These are phyloP conservation scores for Lepidocyrtinus sp. DNA, from an alignment of 2,888 invertebrate species.

Conservation along the genomic window DNA sequence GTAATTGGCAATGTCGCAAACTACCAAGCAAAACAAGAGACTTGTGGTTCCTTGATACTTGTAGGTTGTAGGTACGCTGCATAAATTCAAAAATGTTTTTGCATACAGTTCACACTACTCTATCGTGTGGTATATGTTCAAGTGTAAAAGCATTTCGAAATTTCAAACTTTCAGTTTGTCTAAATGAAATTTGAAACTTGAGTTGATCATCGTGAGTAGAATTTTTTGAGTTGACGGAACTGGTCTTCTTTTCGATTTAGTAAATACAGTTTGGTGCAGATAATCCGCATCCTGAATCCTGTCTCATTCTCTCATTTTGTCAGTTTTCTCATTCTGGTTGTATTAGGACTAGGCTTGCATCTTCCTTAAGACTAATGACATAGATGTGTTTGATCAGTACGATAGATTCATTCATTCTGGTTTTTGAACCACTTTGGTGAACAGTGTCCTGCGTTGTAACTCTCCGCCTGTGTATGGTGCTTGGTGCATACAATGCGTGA, in stretches of 20 bases:
- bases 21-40: too few species aligned
- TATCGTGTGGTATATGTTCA: constrained; percentile 2
- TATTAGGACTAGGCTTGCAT: constrained; percentile 18
- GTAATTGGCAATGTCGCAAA: too few species aligned
- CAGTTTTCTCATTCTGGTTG: background rate
- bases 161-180: constrained; percentile 25
- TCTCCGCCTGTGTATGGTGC: too few species aligned
- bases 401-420: too few species aligned
- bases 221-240: constrained; percentile 56
- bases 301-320: constrained; percentile 25
- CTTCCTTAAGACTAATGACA: too few species aligned
- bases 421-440: constrained; percentile 35
- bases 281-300: constrained; percentile 59
- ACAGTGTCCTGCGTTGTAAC: too few species aligned
- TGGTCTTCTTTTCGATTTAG: too few species aligned
- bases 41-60: too few species aligned
- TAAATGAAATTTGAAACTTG: constrained; percentile 51
- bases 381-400: too few species aligned
- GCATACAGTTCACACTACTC: background rate
- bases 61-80: too few species aligned
- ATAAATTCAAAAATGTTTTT: background rate
- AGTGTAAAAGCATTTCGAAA: background rate
- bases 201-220: constrained; percentile 31
- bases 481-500: too few species aligned
- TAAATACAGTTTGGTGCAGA: constrained; percentile 47